phyloP scores from a whole-genome alignment of 2,797 vertebrate genomes.

The Agapornis canus region DNA sequence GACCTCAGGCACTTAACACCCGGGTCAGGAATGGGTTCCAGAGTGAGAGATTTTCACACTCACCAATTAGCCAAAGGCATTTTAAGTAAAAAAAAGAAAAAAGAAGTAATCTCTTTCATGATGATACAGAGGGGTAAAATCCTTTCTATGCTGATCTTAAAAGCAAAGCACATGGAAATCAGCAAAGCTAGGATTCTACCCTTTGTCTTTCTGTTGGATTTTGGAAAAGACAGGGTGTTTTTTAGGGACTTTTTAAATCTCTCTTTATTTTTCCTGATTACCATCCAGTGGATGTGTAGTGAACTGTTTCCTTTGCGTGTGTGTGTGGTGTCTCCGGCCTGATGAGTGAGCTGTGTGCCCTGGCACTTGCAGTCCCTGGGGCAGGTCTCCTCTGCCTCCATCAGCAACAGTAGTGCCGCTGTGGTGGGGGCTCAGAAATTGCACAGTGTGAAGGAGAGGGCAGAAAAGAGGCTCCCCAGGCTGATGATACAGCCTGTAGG shows the following conservation, averaged over 20 bases:
- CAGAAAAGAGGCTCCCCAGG: neutral
- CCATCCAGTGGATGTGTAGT: neutral
- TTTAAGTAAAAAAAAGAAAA: neutral
- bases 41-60: neutral
- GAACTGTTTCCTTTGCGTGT: neutral
- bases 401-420: neutral
- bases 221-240: neutral
- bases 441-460: neutral
- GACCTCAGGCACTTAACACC: neutral
- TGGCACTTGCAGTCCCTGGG: accelerated
- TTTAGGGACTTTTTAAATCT: neutral
- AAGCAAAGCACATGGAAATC: neutral
- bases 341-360: neutral
- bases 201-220: neutral
- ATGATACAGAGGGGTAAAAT: neutral
- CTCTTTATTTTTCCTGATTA: neutral
- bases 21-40: neutral
- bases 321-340: neutral
- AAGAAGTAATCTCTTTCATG: neutral
- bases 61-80: neutral
- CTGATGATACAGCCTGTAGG: neutral
- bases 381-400: neutral
- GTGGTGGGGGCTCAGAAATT: neutral
- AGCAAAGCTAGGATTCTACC: neutral
- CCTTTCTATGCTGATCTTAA: neutral